These are phyloP conservation scores for Brachionus calyciflorus DNA, from an alignment of 1,140 invertebrate genomes.

Conservation along the genomic window DNA sequence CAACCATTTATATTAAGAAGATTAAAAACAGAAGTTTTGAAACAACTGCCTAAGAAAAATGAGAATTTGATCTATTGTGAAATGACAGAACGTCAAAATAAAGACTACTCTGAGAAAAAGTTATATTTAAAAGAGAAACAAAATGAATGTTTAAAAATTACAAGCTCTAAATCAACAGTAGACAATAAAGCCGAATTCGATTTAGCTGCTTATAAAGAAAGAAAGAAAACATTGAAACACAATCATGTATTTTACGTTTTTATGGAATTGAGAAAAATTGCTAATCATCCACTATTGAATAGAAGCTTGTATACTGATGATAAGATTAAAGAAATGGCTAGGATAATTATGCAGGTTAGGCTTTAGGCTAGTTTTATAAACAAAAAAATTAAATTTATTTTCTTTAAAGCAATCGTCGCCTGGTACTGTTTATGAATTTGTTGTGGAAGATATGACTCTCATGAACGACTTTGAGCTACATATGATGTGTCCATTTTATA, in stretches of 20 bases:
- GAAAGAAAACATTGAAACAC: background rate
- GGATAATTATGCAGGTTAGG: constrained; percentile 65
- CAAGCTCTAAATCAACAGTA: constrained; percentile 48
- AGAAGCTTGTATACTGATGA: constrained; percentile 74
- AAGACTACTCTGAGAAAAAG: constrained; percentile 73
- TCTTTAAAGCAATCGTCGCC: constrained; percentile 54
- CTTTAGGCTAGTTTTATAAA: background rate
- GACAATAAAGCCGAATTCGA: constrained; percentile 64
- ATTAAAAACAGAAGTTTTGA: constrained; percentile 75
- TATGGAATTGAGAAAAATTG: constrained; percentile 81
- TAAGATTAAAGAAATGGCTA: constrained; percentile 70
- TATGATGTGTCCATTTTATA: constrained; percentile 50
- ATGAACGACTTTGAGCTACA: constrained; percentile 89
- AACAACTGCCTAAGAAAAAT: constrained; percentile 70
- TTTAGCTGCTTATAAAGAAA: constrained; percentile 53
- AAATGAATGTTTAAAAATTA: constrained; percentile 22
- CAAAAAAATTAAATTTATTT: background rate
- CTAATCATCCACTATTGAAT: constrained; percentile 81
- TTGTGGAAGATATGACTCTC: constrained; percentile 79
- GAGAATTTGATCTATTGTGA: constrained; percentile 68
- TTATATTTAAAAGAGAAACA: constrained; percentile 63
- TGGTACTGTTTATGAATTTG: constrained; percentile 61
- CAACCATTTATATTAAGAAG: constrained; percentile 88
- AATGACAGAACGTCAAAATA: constrained; percentile 71
- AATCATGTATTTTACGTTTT: constrained; percentile 66